Conservation (phyloP, 2,888 invertebrate species). For the Auanema freiburgensis region DNA sequence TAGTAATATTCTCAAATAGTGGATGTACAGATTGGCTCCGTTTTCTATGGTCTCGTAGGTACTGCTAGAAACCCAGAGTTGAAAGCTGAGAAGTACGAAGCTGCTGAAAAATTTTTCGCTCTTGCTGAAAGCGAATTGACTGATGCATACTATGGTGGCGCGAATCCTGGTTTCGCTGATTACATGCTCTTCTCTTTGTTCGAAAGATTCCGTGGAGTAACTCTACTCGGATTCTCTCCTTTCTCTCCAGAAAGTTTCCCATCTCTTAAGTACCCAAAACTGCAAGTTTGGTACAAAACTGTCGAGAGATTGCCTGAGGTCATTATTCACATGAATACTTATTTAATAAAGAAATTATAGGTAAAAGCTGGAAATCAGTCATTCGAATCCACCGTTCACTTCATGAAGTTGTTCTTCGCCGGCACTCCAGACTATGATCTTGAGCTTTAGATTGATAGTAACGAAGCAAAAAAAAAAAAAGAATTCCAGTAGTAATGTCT, state of each 20-base stretch:
- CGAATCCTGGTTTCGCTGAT: slow-evolving; percentile 40
- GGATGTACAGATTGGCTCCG: slow-evolving; percentile 25
- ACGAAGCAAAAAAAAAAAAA: not conserved
- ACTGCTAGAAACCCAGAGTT: slow-evolving; percentile 25
- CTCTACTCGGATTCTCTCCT: slow-evolving; percentile 24
- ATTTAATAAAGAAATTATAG: slow-evolving; percentile 3
- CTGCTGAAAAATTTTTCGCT: slow-evolving; percentile 35
- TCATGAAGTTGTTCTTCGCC: slow-evolving; percentile 7
- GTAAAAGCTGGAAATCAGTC: slow-evolving; percentile 4
- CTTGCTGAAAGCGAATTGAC: slow-evolving; percentile 38
- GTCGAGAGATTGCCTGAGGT: slow-evolving; percentile 33
- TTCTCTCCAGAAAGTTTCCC: slow-evolving; percentile 27
- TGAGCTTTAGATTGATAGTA: too few species aligned
- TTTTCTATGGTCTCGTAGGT: slow-evolving; percentile 30
- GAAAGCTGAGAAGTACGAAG: slow-evolving; percentile 31
- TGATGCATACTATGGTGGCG: slow-evolving; percentile 44
- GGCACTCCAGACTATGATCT: slow-evolving; percentile 12
- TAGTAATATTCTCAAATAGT: not conserved
- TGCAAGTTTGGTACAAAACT: slow-evolving; percentile 33
- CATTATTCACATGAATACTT: not conserved
- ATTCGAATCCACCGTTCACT: not conserved
- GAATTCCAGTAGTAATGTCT: not conserved
- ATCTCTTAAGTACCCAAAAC: slow-evolving; percentile 36
- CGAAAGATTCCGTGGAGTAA: slow-evolving; percentile 40
- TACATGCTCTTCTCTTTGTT: slow-evolving; percentile 48